Evolutionary conservation across 2,113 vertebrate genomes (phyloP), one percentile per base, ranked within the genome.

Genomic region (Telmatochromis sp.): DNA sequence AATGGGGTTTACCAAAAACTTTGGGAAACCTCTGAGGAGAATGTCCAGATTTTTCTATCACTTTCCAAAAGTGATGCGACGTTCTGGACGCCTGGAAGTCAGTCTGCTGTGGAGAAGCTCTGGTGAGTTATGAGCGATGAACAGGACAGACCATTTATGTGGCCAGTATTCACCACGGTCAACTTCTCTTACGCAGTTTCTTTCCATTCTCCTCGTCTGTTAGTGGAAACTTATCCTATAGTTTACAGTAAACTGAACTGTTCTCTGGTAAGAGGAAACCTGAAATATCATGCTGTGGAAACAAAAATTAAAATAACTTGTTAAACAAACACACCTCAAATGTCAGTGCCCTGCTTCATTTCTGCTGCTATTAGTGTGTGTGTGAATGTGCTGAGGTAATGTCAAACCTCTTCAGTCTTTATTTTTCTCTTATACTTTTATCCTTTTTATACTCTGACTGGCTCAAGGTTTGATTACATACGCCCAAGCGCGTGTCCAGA

Each of bases 1-100:
- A 26, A 97, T 97, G 96, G 96, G 94, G 5, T 88, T 96, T 65
- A 85, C 89, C 10, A 95, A 80, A 88, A 89, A 88, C 55, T 87
- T 96, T 37, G 92, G 92, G 7, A 93, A 83, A 79, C 94, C 92
- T 60, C 37, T 96, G 23, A 90, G 94, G 82, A 93, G 94, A 75
- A 33, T 96, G 28, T 95, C 93, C 1, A 88, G 88, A 42, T 91
- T 96, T 88, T 95, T 96, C 57, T 92, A 84, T 21, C 89, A 92
- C 9, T 91, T 96, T 55, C 94, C 95, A 2, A 95, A 95, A 92
- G 84, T 86, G 65, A 90, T 95, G 90, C 89, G 90, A 2, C 87
- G 89, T 81, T 95, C 92, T 1, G 91, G 95, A 2, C 86, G 85
- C 1, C 89, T 95, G 94, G 95, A 96, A 15, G 90, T 96, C 85